These are phyloP conservation scores for Channa maculata DNA, from an alignment of 2,113 vertebrate species.

Conservation along the genomic window DNA sequence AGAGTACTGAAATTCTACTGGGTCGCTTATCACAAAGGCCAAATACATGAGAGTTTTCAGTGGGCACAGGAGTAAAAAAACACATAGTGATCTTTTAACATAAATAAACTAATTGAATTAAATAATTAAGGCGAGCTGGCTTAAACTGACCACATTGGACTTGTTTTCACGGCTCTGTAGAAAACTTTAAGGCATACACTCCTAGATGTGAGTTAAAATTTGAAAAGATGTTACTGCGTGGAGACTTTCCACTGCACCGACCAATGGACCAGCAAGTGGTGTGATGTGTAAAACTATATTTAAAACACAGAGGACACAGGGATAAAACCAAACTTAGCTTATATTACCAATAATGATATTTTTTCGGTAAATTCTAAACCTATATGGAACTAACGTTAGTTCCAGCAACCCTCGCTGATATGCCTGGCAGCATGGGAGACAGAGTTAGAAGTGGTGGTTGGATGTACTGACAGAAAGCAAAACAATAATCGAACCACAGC, in stretches of 20 bases:
- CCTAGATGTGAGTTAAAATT: conserved; percentile 20
- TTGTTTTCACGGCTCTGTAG: not conserved
- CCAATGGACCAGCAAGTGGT: no score
- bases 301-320: no score
- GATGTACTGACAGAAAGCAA: conserved; percentile 47
- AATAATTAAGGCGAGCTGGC: not conserved
- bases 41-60: no score
- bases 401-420: not conserved
- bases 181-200: not conserved
- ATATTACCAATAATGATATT: not conserved
- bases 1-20: no score
- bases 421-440: not conserved
- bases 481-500: conserved; percentile 69
- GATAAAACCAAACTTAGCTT: no score
- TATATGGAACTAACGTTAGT: conserved; percentile 2
- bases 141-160: not conserved
- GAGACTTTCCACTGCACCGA: no score
- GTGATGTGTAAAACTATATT: no score
- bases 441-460: not conserved
- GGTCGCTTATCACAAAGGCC: no score
- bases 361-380: conserved; percentile 2
- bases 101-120: not conserved
- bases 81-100: not conserved
- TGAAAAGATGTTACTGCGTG: not conserved
- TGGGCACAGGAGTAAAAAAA: no score